Evolutionary conservation across 2,113 vertebrate species (phyloP).

Genomic region (Oreotragus oreotragus): DNA sequence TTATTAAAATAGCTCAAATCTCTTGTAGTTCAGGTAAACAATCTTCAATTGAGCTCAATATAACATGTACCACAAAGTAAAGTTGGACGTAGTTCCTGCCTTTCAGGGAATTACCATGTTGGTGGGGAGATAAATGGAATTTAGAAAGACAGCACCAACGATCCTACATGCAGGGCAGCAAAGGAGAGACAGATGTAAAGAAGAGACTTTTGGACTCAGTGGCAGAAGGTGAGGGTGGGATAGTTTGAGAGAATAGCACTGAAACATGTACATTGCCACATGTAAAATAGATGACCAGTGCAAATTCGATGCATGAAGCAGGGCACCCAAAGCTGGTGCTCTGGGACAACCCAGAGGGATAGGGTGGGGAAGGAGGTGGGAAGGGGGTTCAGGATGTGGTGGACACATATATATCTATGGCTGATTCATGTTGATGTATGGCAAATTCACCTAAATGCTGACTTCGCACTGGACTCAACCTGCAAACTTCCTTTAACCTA

Average conservation of each 20-base stretch:
- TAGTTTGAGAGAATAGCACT: neutral
- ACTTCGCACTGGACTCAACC: neutral
- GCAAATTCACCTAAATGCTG: neutral
- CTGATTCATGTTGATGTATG: neutral
- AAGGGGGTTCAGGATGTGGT: neutral
- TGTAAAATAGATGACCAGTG: neutral
- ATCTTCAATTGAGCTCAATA: neutral
- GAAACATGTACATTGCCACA: neutral
- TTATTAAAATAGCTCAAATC: neutral
- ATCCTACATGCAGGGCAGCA: neutral
- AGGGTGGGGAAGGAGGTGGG: neutral
- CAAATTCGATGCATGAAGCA: neutral
- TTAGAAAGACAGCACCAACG: neutral
- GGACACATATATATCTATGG: neutral
- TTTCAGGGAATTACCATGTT: neutral
- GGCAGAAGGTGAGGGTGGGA: neutral
- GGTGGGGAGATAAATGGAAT: neutral
- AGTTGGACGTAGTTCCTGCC: neutral
- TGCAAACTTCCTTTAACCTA: neutral
- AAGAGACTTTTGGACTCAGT: neutral
- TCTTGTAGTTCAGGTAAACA: neutral
- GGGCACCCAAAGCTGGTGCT: neutral
- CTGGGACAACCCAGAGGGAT: neutral
- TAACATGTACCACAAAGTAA: slow-evolving; percentile 5
- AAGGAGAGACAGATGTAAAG: neutral